Percentiles rank a stretch among this genome's conserved stretches.
Conservation (phyloP, 2,113 vertebrate species). For the Cygnus buccinator region DNA sequence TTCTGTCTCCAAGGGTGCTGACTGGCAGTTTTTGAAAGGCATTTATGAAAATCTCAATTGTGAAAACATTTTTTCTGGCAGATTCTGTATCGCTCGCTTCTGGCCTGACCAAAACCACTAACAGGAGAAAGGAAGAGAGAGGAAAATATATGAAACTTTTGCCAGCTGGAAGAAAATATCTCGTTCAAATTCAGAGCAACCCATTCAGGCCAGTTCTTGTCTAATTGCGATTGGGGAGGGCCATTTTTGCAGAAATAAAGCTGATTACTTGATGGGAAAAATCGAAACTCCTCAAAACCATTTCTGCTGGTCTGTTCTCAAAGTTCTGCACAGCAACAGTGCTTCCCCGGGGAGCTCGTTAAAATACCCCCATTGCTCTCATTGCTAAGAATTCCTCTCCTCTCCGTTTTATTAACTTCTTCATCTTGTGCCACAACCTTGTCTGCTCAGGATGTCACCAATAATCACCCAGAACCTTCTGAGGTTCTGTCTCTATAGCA, state of each 20-base stretch:
- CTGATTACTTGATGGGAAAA: conserved; percentile 21
- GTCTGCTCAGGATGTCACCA: not conserved
- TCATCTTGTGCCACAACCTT: not conserved
- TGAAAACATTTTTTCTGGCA: conserved; percentile 23
- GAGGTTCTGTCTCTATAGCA: not conserved
- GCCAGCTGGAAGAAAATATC: not conserved
- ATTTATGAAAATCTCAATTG: not conserved
- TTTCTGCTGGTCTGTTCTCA: not conserved
- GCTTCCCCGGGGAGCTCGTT: conserved; percentile 36
- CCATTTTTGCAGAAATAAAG: not conserved
- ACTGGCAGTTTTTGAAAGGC: not conserved
- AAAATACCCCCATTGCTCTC: conserved; percentile 15
- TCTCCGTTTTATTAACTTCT: not conserved
- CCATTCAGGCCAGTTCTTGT: not conserved
- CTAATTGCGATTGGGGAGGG: not conserved
- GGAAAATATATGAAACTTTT: not conserved
- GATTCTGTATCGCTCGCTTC: conserved; percentile 12
- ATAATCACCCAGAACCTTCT: not conserved
- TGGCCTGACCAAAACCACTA: conserved; percentile 29
- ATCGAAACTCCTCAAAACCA: not conserved
- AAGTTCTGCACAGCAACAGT: not conserved
- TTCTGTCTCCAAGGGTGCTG: not conserved
- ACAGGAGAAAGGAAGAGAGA: not conserved
- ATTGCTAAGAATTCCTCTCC: not conserved
- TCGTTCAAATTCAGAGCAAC: not conserved